phyloP scores from a whole-genome alignment of 2,113 vertebrate species.

The Rafetus swinhoei region DNA sequence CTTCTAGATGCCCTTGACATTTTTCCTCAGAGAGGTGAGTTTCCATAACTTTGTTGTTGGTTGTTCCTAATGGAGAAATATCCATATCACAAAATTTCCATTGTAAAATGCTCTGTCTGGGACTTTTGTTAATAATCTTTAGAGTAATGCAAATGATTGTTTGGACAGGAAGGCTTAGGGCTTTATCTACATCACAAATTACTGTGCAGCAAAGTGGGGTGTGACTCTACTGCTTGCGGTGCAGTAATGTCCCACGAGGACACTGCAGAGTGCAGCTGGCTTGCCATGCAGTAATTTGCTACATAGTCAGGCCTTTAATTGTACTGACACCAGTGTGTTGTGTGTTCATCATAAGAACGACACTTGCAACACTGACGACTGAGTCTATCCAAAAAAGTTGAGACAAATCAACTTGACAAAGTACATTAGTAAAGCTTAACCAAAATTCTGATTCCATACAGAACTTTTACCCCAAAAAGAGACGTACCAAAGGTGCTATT shows the following conservation, averaged over 20 bases:
- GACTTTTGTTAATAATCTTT: neutral
- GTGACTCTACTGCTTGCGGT: neutral
- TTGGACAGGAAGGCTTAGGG: neutral
- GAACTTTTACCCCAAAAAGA: neutral
- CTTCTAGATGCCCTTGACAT: neutral
- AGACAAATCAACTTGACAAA: neutral
- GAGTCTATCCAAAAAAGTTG: too few species aligned
- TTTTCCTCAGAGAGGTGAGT: neutral
- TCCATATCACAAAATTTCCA: accelerated
- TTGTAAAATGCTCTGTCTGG: neutral
- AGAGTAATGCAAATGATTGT: neutral
- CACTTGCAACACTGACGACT: neutral
- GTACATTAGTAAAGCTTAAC: neutral
- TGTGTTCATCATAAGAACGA: neutral
- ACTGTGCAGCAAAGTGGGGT: neutral
- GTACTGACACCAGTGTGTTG: neutral
- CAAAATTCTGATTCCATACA: neutral
- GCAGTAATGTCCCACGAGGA: neutral
- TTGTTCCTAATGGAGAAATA: neutral
- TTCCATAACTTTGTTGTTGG: neutral
- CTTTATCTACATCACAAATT: neutral
- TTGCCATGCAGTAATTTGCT: neutral
- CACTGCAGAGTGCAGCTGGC: neutral
- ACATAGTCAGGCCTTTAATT: neutral
- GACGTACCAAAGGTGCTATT: neutral